A percentile compares a stretch with the other conserved stretches of the same genome.
Evolutionary conservation across 2,888 invertebrate species (phyloP).

Genomic region (Acrocera orbiculus): DNA sequence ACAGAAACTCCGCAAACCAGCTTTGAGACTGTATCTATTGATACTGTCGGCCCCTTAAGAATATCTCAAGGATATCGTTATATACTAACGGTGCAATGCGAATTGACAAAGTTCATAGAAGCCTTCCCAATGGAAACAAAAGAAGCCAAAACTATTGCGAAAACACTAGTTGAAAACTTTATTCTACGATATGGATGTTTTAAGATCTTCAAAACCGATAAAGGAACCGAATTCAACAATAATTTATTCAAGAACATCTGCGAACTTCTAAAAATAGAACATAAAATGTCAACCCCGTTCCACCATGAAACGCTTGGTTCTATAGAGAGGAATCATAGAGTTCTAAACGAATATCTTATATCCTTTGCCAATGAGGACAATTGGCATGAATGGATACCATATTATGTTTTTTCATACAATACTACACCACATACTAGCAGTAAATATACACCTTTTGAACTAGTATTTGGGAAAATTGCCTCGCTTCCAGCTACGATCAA

Average conservation of each 20-base stretch:
- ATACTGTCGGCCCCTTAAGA: conserved; percentile 6
- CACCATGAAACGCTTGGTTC: conserved; percentile 6
- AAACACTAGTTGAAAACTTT: conserved; percentile 9
- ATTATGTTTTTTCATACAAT: conserved; percentile 6
- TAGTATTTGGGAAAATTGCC: conserved; percentile 10
- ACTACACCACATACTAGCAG: conserved; percentile 6
- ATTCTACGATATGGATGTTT: conserved; percentile 6
- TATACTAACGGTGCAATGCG: conserved; percentile 7
- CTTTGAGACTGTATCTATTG: conserved; percentile 6
- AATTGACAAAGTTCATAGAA: conserved; percentile 6
- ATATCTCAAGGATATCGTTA: conserved; percentile 3
- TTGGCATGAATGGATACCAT: conserved; percentile 5
- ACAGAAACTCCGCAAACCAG: conserved; percentile 4
- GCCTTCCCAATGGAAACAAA: conserved; percentile 5
- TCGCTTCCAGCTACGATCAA: too few relatives aligned
- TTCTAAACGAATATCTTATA: conserved; percentile 10
- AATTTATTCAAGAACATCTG: conserved; percentile 1
- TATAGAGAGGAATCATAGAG: conserved; percentile 9
- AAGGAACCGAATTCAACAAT: conserved; percentile 7
- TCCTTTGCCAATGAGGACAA: conserved; percentile 3
- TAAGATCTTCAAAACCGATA: conserved; percentile 4
- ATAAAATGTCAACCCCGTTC: conserved; percentile 2
- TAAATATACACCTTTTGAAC: conserved; percentile 8
- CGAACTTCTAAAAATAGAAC: conserved; percentile 5
- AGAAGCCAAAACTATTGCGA: conserved; percentile 5